A percentile compares a stretch with the other conserved stretches of the same genome.
Evolutionary conservation across 2,888 invertebrate genomes (phyloP).

Genomic region (Callosobruchus maculatus): DNA sequence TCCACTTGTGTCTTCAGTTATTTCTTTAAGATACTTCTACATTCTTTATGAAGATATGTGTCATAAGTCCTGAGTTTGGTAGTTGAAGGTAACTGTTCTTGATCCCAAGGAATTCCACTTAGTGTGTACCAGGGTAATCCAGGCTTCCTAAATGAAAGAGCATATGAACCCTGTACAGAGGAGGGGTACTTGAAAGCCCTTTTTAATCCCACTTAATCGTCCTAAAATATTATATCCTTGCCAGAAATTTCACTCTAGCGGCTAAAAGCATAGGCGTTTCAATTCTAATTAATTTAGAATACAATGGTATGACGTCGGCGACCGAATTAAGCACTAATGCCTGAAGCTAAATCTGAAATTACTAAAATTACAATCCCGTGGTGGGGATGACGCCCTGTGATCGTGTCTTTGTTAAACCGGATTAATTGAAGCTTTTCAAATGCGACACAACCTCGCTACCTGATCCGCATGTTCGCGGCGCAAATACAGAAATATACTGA

Average conservation of each 20-base stretch:
- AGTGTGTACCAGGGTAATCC: neutral
- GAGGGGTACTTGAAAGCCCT: neutral
- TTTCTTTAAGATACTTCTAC: no score
- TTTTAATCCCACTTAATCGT: neutral
- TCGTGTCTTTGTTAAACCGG: no score
- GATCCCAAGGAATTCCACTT: neutral
- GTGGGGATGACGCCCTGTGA: neutral
- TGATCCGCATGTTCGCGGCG: no score
- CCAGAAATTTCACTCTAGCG: neutral
- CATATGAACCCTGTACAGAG: neutral
- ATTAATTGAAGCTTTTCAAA: no score
- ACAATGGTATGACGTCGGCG: conserved; percentile 8
- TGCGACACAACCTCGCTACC: no score
- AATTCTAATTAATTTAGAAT: conserved; percentile 4
- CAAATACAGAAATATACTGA: no score
- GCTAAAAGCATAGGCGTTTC: neutral
- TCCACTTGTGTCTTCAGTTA: no score
- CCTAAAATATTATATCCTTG: neutral
- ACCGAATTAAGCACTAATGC: conserved; percentile 11
- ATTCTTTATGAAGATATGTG: no score
- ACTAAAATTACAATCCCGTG: conserved; percentile 11
- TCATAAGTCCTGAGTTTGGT: no score
- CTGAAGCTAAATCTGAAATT: conserved; percentile 10
- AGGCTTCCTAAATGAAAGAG: neutral
- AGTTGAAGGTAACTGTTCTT: neutral